phyloP scores from a whole-genome alignment of 2,797 vertebrate genomes.

The Megalops cyprinoides region DNA sequence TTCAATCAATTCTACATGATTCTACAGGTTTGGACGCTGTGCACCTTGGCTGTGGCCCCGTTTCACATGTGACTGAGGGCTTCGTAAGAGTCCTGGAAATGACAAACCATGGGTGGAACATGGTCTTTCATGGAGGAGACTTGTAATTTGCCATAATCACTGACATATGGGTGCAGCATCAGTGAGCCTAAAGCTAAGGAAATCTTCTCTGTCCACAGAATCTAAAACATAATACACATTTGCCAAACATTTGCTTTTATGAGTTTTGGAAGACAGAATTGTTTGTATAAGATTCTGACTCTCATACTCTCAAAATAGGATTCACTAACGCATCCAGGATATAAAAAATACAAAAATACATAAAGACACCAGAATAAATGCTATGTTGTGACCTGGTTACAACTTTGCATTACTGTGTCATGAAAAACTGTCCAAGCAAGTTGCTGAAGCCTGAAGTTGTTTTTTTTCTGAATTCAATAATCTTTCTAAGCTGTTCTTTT shows the following conservation, averaged over 20 bases:
- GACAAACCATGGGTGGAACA: neutral
- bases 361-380: neutral
- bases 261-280: conserved; percentile 20
- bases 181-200: conserved; percentile 11
- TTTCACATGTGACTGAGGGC: neutral
- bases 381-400: conserved; percentile 13
- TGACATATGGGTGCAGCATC: conserved; percentile 27
- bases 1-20: neutral
- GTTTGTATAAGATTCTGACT: neutral
- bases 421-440: too few relatives aligned
- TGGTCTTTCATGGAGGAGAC: conserved; percentile 20
- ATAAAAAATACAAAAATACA: conserved; percentile 9
- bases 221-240: conserved; percentile 23
- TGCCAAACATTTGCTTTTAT: conserved; percentile 27
- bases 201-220: conserved; percentile 19
- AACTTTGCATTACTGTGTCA: neutral
- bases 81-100: conserved; percentile 17
- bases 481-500: neutral
- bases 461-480: neutral
- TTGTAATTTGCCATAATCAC: conserved; percentile 32
- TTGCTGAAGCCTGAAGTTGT: too few relatives aligned
- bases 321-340: neutral
- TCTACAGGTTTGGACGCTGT: neutral
- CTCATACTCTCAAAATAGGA: neutral
- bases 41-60: neutral